These are phyloP conservation scores for Coreius guichenoti DNA, from an alignment of 2,797 vertebrate species.

Conservation along the genomic window DNA sequence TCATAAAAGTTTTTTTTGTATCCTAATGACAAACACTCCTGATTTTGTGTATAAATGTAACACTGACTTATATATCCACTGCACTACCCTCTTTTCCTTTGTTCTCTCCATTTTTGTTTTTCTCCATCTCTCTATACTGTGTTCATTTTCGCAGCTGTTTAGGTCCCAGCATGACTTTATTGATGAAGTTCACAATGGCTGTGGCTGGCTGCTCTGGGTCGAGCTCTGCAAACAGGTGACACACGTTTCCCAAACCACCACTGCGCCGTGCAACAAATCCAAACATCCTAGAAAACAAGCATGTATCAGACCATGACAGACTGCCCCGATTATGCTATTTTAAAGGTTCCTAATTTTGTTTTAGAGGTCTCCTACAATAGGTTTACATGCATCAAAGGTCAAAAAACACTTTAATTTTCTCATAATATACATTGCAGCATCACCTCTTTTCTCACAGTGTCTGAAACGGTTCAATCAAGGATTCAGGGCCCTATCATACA, in stretches of 20 bases:
- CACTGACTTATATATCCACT: neutral
- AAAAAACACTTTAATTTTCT: neutral
- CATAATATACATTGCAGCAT: neutral
- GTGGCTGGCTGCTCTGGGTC: constrained; percentile 92
- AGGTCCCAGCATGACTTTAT: constrained; percentile 92
- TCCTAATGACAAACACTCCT: neutral
- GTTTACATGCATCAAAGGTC: neutral
- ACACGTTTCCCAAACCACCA: constrained; percentile 87
- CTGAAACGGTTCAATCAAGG: neutral
- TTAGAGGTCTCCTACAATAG: neutral
- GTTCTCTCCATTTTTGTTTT: constrained; percentile 20
- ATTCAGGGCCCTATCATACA: too few species aligned
- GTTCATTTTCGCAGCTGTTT: constrained; percentile 77
- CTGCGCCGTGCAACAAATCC: constrained; percentile 90
- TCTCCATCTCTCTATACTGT: constrained; percentile 18
- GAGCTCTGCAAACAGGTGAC: constrained; percentile 92
- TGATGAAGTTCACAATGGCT: constrained; percentile 94
- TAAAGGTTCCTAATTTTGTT: neutral
- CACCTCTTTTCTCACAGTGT: neutral
- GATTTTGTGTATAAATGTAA: constrained; percentile 10
- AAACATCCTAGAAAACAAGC: constrained; percentile 82
- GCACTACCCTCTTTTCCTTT: neutral
- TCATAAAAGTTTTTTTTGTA: neutral
- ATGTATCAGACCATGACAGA: constrained; percentile 1
- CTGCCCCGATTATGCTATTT: neutral